Conservation (phyloP, 2,113 vertebrate genomes). For the Anthoscopus minutus region DNA sequence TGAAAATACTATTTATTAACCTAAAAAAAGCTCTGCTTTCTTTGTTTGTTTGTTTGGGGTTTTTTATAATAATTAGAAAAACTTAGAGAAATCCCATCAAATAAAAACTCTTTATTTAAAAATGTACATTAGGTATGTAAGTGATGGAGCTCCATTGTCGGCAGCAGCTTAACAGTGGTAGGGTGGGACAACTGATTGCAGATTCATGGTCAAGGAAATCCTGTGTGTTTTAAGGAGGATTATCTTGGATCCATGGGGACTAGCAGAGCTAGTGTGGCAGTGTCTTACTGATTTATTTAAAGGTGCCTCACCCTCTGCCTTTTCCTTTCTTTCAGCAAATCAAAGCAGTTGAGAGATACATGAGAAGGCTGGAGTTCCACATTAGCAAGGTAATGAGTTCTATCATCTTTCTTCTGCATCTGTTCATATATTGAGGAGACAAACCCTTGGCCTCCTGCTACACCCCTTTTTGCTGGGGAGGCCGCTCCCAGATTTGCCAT, state of each 20-base stretch:
- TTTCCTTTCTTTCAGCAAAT: constrained; percentile 87
- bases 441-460: background rate
- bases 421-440: background rate
- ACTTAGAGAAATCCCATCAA: background rate
- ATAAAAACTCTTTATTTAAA: background rate
- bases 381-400: constrained; percentile 90
- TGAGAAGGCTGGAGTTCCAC: constrained; percentile 96
- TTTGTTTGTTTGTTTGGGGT: background rate
- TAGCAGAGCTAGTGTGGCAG: background rate
- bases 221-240: background rate
- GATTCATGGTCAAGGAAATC: background rate
- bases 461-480: background rate
- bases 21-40: background rate
- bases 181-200: background rate
- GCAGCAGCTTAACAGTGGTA: background rate
- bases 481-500: background rate
- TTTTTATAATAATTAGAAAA: background rate
- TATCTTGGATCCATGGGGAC: background rate
- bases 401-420: background rate
- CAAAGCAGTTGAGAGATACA: constrained; percentile 92
- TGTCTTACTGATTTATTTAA: background rate
- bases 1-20: background rate
- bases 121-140: background rate
- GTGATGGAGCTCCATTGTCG: background rate
- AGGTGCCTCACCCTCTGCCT: background rate